A percentile compares a stretch with the other conserved stretches of the same genome.
phyloP scores from a whole-genome alignment of 2,797 vertebrate species.

The Hybognathus amarus region DNA sequence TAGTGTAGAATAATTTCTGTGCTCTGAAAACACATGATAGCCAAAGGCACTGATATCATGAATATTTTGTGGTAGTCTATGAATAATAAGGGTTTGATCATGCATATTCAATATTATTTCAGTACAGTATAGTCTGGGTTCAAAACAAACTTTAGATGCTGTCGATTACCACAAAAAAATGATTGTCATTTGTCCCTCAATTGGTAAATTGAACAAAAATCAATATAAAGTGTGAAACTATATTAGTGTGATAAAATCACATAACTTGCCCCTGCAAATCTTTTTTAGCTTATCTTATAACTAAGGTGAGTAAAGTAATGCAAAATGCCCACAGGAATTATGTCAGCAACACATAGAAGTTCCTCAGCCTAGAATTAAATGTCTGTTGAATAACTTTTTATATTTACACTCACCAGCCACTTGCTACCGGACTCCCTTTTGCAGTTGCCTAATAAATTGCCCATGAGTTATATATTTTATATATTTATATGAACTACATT shows the following conservation, averaged over 20 bases:
- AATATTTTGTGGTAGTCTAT: slow-evolving; percentile 13
- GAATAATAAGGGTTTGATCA: slow-evolving; percentile 8
- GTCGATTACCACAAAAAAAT: not conserved
- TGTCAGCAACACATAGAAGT: not conserved
- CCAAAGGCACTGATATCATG: not conserved
- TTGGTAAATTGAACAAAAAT: not conserved
- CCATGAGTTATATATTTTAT: not conserved
- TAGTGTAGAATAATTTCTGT: slow-evolving; percentile 3
- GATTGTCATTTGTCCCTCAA: not conserved
- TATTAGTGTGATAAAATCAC: not conserved
- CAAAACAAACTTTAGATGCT: not conserved
- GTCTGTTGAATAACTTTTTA: not conserved
- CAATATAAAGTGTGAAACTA: not conserved
- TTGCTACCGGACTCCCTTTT: not conserved
- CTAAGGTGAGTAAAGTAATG: not conserved
- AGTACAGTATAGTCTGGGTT: not conserved
- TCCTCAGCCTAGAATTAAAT: not conserved
- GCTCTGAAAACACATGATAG: slow-evolving; percentile 23
- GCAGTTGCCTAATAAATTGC: not conserved
- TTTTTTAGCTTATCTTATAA: not conserved
- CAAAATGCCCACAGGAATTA: not conserved
- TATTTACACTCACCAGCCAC: not conserved
- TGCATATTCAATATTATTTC: slow-evolving; percentile 1
- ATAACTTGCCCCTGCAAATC: not conserved
- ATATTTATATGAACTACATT: not conserved